phyloP scores from a whole-genome alignment of 2,113 vertebrate species.

The Elaphurus davidianus region DNA sequence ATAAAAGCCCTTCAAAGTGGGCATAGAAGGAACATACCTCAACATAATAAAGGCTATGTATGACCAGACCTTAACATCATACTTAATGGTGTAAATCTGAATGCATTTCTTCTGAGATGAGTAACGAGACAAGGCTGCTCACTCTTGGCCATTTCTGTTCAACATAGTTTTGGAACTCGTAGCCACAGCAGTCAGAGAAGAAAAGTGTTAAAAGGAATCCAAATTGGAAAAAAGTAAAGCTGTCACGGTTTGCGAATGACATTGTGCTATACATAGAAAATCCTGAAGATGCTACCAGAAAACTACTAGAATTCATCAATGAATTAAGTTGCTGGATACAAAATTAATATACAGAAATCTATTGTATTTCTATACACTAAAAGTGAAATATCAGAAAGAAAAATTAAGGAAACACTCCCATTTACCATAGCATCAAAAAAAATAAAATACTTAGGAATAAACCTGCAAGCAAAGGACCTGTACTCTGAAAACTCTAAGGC shows the following conservation, averaged over 20 bases:
- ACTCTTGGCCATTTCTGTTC: neutral
- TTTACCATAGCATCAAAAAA: neutral
- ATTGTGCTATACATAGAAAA: neutral
- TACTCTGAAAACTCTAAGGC: neutral
- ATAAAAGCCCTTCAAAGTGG: neutral
- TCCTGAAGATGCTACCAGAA: neutral
- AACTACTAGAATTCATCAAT: neutral
- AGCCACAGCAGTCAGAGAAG: neutral
- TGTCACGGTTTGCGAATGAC: neutral
- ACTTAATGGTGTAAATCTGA: neutral
- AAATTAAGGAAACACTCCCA: neutral
- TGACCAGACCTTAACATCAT: neutral
- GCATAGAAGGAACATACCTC: neutral
- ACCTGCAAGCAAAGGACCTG: neutral
- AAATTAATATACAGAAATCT: neutral
- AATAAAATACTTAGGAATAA: neutral
- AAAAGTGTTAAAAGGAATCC: neutral
- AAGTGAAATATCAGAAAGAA: neutral
- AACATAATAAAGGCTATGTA: neutral
- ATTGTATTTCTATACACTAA: neutral
- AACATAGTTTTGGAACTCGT: neutral
- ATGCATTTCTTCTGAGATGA: neutral
- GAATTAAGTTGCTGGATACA: neutral
- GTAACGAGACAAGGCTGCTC: neutral
- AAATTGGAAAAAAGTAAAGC: neutral